Base-by-base conservation (phyloP, 1,140 invertebrate species). In the Drosophila baimaii region DNA sequence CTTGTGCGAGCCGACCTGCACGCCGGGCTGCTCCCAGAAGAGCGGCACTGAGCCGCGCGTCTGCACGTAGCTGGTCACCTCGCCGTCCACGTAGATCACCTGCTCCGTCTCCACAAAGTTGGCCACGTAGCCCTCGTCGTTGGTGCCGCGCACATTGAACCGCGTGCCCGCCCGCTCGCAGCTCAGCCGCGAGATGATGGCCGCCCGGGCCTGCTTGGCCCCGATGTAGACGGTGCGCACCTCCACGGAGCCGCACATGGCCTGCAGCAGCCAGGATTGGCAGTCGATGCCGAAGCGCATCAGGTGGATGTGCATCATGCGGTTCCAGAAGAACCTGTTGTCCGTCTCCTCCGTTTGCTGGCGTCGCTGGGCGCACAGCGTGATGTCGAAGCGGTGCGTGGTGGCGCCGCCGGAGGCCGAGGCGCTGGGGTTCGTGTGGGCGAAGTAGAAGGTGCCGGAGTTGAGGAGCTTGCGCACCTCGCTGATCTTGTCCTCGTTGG, bases 61-160 rank as follows among this genome's bases (percentile, higher is more conserved):
- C 92, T 97, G 97, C 6, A 98, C 91, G 90, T 96, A 97, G 12
- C 96, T 97, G 5, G 96, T 94, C 2, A 97, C 94, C 86, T 97
- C 96, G 81, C 97, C 95, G 91, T 99, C 98, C 76, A 99, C 93
- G 90, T 95, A 98, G 68, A 98, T 97, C 1, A 97, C 95, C 93
- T 99, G 99, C 93, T 99, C 99, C 1, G 98, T 99, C 94, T 99
- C 99, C 10, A 99, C 98, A 94, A 99, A 99, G 94, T 99, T 99
- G 3, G 99, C 99, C 35, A 99, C 99, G 94, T 99, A 97, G 0
- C 99, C 99, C 92, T 99, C 97, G 93, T 99, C 99, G 93, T 99
- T 99, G 37, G 96, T 97, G n/a, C 99, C 99, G 79, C 99, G 94
- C 1, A 99, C 98, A 93, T 99, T 99, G 91, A 99, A 99, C 91